A percentile compares a stretch with the other conserved stretches of the same genome.
phyloP scores from a whole-genome alignment of 2,888 invertebrate genomes.

The Muschampia plurimacula region DNA sequence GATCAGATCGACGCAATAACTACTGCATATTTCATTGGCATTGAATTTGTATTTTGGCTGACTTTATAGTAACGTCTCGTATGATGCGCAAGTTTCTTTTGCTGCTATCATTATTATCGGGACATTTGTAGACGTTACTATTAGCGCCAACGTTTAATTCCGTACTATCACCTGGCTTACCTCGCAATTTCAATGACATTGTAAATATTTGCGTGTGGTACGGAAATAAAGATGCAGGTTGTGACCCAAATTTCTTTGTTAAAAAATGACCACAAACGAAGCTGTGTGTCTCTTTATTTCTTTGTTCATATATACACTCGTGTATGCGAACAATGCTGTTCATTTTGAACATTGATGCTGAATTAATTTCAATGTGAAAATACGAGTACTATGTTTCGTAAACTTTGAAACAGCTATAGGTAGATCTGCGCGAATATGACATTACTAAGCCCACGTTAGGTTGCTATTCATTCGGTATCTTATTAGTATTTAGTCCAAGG shows the following conservation, averaged over 20 bases:
- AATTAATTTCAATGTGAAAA: neutral
- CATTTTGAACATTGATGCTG: neutral
- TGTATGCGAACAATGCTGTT: neutral
- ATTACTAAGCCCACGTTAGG: neutral
- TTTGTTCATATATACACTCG: neutral
- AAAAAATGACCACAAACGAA: slow-evolving; percentile 18
- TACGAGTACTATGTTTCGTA: neutral
- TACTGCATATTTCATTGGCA: slow-evolving; percentile 49
- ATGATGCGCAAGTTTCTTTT: slow-evolving; percentile 49
- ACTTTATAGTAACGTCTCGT: slow-evolving; percentile 24
- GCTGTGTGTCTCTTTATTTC: slow-evolving; percentile 1
- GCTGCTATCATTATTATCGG: slow-evolving; percentile 55
- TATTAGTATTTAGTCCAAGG: slow-evolving; percentile 21
- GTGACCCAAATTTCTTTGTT: slow-evolving; percentile 12
- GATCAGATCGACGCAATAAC: slow-evolving; percentile 20
- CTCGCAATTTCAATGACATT: slow-evolving; percentile 44
- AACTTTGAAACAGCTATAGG: neutral
- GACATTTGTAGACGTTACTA: slow-evolving; percentile 48
- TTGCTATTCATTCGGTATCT: slow-evolving; percentile 16
- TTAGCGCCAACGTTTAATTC: slow-evolving; percentile 59
- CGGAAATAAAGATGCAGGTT: slow-evolving; percentile 35
- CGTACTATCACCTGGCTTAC: slow-evolving; percentile 57
- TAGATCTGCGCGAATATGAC: neutral
- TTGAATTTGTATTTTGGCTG: slow-evolving; percentile 41
- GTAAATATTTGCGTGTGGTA: slow-evolving; percentile 28